Percentiles rank a stretch among this genome's conserved stretches.
These are phyloP conservation scores for Onthophagus taurus DNA, from an alignment of 1,140 invertebrate genomes.

Conservation along the genomic window DNA sequence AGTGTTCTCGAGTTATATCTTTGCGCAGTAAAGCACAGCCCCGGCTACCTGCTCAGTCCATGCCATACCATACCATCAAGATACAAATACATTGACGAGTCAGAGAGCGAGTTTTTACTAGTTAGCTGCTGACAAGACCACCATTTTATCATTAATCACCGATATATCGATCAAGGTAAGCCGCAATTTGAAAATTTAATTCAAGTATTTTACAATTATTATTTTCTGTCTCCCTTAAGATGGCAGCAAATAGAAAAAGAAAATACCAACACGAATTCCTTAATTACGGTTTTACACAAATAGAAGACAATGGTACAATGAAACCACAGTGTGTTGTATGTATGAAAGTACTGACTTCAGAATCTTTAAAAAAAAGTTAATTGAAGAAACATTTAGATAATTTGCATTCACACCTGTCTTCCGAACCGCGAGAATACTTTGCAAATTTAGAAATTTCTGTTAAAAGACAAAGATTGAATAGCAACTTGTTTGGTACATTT, in stretches of 20 bases:
- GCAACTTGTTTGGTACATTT: conserved; percentile 21
- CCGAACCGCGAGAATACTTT: conserved; percentile 21
- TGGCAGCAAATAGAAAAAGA: conserved; percentile 24
- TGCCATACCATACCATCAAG: too few relatives aligned
- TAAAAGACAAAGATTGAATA: conserved; percentile 21
- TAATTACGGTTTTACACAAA: conserved; percentile 23
- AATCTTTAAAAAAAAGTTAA: conserved; percentile 24
- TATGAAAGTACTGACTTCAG: conserved; percentile 23
- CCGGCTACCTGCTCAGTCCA: too few relatives aligned
- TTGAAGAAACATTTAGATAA: conserved; percentile 23
- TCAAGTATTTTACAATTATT: conserved; percentile 20
- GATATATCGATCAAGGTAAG: conserved; percentile 22
- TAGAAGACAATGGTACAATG: conserved; percentile 21
- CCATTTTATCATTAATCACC: conserved; percentile 17
- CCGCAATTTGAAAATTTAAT: conserved; percentile 21
- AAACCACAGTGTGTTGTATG: conserved; percentile 25
- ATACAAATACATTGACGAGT: conserved; percentile 8
- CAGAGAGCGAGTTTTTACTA: conserved; percentile 12
- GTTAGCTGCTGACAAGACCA: too few relatives aligned
- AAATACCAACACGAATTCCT: conserved; percentile 21
- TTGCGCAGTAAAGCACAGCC: too few relatives aligned
- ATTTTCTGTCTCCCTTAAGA: too few relatives aligned
- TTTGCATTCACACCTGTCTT: conserved; percentile 18
- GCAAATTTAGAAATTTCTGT: conserved; percentile 21
- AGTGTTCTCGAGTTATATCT: too few relatives aligned